Conservation (phyloP, 2,888 invertebrate genomes). For the Patella ulyssiponensis region DNA sequence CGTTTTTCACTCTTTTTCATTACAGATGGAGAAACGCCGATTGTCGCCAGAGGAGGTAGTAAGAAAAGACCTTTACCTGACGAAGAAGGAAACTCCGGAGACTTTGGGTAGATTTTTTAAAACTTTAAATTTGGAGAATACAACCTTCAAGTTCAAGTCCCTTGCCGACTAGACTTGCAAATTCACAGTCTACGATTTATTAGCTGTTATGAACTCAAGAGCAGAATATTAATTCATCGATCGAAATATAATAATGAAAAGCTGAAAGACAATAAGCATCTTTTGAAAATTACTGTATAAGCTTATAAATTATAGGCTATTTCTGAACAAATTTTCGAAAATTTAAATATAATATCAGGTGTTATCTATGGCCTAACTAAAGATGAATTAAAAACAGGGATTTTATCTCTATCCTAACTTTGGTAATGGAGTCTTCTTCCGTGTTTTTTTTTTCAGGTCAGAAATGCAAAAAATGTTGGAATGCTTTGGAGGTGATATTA, state of each 20-base stretch:
- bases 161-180: too few species aligned
- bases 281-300: too few species aligned
- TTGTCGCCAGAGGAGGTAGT: conserved; percentile 41
- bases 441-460: conserved; percentile 46
- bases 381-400: too few species aligned
- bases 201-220: too few species aligned
- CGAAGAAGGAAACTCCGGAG: conserved; percentile 38
- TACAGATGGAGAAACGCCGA: conserved; percentile 39
- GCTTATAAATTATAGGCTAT: too few species aligned
- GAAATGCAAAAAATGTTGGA: conserved; percentile 69
- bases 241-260: background rate
- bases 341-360: background rate
- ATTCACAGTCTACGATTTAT: too few species aligned
- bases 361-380: background rate
- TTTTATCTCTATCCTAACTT: background rate
- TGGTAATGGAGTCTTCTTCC: background rate
- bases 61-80: conserved; percentile 34
- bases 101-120: conserved; percentile 41
- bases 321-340: background rate
- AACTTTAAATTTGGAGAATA: too few species aligned
- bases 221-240: background rate
- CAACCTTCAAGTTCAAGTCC: too few species aligned
- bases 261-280: too few species aligned
- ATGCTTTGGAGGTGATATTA: conserved; percentile 61
- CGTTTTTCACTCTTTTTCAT: background rate